Conservation (phyloP, 2,888 invertebrate genomes). For the Lasioglossum villosulum region DNA sequence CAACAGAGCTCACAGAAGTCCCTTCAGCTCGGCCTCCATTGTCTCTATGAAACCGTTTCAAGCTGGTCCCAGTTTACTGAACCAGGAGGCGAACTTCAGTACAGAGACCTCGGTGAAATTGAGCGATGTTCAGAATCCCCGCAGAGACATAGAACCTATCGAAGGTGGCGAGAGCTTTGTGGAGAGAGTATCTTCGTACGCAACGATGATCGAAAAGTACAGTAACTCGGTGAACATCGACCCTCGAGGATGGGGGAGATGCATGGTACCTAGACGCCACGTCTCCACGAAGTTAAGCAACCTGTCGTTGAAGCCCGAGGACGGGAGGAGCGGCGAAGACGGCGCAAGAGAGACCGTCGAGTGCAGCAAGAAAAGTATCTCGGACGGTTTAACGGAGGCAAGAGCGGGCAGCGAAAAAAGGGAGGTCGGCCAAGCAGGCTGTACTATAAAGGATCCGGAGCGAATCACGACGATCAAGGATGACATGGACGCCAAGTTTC, state of each 20-base stretch:
- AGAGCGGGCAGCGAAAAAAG: background rate
- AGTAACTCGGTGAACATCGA: slow-evolving; percentile 25
- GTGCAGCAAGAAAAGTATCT: background rate
- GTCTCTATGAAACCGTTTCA: background rate
- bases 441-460: slow-evolving; percentile 49
- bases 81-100: background rate
- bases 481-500: background rate
- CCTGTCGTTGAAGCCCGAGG: background rate
- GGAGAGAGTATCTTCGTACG: slow-evolving; percentile 50
- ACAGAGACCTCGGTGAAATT: background rate
- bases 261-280: slow-evolving; percentile 1
- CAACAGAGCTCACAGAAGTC: slow-evolving; percentile 39
- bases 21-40: slow-evolving; percentile 45
- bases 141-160: no score
- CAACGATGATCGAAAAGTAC: slow-evolving; percentile 54
- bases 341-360: background rate
- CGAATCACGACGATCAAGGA: slow-evolving; percentile 14
- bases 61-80: background rate
- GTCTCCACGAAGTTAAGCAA: slow-evolving; percentile 21
- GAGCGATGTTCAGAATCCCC: background rate
- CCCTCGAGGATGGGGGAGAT: background rate
- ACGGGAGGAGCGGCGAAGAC: background rate
- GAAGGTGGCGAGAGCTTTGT: background rate
- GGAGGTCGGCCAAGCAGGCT: slow-evolving; percentile 20
- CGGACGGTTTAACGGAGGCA: background rate